Percentiles rank a stretch among this genome's conserved stretches.
These are phyloP conservation scores for Exaiptasia diaphana DNA, from an alignment of 64 coral and sea anemone species.

Conservation along the genomic window DNA sequence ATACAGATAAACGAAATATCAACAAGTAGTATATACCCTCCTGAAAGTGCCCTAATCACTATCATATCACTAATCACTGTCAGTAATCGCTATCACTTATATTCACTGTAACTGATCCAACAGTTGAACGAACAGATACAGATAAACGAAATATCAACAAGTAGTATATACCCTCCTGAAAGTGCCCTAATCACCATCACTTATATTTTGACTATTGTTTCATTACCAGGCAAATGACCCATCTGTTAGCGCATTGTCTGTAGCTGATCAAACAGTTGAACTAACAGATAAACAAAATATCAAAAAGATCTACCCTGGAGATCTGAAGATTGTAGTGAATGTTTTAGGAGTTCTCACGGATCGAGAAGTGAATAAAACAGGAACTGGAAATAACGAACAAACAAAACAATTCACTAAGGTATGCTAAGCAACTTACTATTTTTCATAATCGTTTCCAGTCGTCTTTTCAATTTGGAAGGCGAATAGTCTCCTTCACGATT, in stretches of 20 bases:
- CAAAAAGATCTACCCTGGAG: slow-evolving; percentile 3
- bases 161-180: too few species aligned
- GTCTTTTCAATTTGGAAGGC: too few species aligned
- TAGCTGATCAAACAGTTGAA: not conserved
- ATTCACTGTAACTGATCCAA: not conserved
- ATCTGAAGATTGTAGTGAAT: not conserved
- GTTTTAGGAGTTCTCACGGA: not conserved
- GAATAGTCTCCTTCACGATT: too few species aligned
- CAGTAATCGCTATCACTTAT: too few species aligned
- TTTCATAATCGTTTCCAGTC: not conserved
- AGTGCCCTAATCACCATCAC: too few species aligned
- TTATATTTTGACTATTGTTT: too few species aligned
- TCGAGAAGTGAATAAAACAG: not conserved
- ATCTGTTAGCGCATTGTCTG: not conserved
- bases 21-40: too few species aligned
- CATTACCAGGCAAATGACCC: not conserved
- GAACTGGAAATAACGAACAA: not conserved
- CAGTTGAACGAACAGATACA: not conserved
- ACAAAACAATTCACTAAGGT: slow-evolving; percentile 1
- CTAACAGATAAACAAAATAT: not conserved
- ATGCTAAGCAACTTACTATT: not conserved
- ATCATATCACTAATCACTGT: too few species aligned
- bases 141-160: too few species aligned
- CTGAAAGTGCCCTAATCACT: too few species aligned
- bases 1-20: not conserved